Conservation (phyloP, 2,113 vertebrate genomes). For the Clupea harengus region DNA sequence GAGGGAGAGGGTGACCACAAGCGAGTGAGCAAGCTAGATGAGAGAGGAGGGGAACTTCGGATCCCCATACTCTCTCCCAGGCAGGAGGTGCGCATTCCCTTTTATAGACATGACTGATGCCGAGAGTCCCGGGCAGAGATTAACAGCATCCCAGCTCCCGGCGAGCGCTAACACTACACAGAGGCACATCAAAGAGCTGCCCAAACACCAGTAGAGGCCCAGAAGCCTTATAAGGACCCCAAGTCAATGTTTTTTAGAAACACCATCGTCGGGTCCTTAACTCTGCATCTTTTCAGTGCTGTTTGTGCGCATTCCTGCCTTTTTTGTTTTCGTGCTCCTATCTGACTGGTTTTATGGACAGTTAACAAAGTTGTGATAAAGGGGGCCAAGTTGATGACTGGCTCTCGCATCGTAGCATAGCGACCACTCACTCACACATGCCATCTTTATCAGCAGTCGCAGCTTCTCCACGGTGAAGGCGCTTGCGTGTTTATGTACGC, state of each 20-base stretch:
- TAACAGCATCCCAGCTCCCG: constrained; percentile 54
- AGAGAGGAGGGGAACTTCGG: not conserved
- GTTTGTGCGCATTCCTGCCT: too few relatives aligned
- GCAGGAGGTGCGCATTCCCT: constrained; percentile 70
- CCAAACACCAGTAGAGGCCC: not conserved
- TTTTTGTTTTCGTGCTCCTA: not conserved
- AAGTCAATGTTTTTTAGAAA: not conserved
- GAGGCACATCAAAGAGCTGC: constrained; percentile 30
- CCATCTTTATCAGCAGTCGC: not conserved
- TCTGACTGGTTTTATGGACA: not conserved
- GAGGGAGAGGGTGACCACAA: not conserved
- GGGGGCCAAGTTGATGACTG: not conserved
- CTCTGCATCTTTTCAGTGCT: not conserved
- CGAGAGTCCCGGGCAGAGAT: constrained; percentile 48
- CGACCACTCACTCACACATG: not conserved
- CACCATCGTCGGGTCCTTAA: not conserved
- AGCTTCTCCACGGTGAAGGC: not conserved
- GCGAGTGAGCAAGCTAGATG: constrained; percentile 29
- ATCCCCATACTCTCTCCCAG: constrained; percentile 40
- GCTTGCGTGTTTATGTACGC: not conserved
- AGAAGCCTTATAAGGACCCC: constrained; percentile 7
- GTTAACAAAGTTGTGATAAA: not conserved
- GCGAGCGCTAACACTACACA: constrained; percentile 36
- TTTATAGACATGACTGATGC: constrained; percentile 76
- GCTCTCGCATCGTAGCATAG: too few relatives aligned